Evolutionary conservation across 2,797 vertebrate species (phyloP).

Genomic region (Xenentodon cancila): DNA sequence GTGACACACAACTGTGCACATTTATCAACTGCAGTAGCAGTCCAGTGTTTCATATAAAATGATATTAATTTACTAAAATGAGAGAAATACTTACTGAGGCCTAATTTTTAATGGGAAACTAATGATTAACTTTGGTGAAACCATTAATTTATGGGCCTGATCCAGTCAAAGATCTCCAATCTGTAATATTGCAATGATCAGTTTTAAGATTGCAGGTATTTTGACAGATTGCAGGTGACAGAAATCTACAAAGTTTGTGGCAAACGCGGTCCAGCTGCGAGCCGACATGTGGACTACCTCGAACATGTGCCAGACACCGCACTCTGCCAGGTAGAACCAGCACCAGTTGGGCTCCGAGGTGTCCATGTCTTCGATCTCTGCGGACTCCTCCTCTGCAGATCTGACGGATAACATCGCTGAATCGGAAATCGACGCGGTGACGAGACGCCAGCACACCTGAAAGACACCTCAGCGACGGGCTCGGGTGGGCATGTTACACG

Average conservation of each 20-base stretch:
- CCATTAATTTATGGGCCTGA: no score
- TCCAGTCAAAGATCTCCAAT: no score
- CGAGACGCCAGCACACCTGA: background rate
- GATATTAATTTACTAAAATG: no score
- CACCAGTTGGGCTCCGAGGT: constrained; percentile 94
- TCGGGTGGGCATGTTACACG: background rate
- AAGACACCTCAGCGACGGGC: background rate
- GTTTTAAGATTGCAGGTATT: background rate
- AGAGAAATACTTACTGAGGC: no score
- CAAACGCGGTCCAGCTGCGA: background rate
- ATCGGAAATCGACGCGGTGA: constrained; percentile 53
- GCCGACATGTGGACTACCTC: constrained; percentile 82
- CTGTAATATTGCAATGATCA: no score
- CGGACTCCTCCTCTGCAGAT: constrained; percentile 77
- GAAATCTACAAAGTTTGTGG: no score
- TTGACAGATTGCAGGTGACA: background rate
- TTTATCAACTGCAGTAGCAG: no score
- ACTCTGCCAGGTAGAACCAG: constrained; percentile 98
- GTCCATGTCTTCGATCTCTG: constrained; percentile 92
- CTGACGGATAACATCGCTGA: constrained; percentile 77
- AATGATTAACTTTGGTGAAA: no score
- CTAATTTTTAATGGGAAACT: no score
- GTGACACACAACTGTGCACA: no score
- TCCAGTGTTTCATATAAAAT: no score
- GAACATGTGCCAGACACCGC: constrained; percentile 99